Evolutionary conservation across 53 echinoderm and acorn worm genomes (phyloP), one percentile per base, ranked within the genome.

Genomic region (Patiria pectinifera): DNA sequence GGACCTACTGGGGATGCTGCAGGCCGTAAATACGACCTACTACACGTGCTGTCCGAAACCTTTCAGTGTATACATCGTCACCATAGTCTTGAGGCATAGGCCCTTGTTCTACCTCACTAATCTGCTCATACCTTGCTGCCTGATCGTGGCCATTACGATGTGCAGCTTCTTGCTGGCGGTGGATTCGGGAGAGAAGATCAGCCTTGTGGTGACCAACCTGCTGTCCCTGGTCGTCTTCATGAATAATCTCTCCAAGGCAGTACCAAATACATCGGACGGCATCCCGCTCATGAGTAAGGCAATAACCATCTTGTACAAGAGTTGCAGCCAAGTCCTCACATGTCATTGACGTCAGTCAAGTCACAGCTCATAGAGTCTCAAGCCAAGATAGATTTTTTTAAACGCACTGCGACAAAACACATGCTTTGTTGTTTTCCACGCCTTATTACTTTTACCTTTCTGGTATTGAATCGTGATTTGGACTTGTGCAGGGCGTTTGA

Each of bases 141-240:
- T 96, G 45, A 92, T 97, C 25, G 94, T 94, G 10, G 13, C 92
- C 19, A 86, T 96, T 49, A 97, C 97, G 8, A 78, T 92, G 19
- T 74, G 95, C 19, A 94, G 84, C 63, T 97, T 97, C 83, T 93
- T 90, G 77, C 87, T 97, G 91, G 95, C 97, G 26, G 97, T 95
- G 47, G 97, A 97, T 82, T 95, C 97, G 18, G 97, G 97, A 4
- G 97, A 97, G 69, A 97, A 97, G 49, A 96, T 96, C 19, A 97
- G 95, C 10, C 92, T 97, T 14, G 95, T 93, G 24, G 95, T 97
- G 85, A 97, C 97, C 46, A 93, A 96, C 70, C 93, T 97, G 25
- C 87, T 97, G 91, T 95, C 97, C 16, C 85, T 97, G 3, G 93
- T 91, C 11, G 97, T 97, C 75, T 97, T 97, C 87, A 83, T 97